Conservation (phyloP, 1,140 invertebrate species). For the Apis florea region DNA sequence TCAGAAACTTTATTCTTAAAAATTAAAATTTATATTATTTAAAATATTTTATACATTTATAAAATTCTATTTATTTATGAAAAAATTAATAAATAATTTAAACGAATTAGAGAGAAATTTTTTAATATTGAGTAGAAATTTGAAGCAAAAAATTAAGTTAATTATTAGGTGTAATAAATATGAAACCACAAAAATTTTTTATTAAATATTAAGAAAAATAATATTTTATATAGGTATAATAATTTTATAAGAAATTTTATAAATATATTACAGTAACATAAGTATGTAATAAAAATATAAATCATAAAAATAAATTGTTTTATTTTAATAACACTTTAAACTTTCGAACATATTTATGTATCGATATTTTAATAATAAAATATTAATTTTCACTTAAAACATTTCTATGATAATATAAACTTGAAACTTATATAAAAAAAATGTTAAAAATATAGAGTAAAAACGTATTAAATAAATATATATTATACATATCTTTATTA, state of each 20-base stretch:
- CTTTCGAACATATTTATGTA: background rate
- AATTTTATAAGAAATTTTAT: background rate
- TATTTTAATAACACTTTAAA: conserved; percentile 1
- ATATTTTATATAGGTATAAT: background rate
- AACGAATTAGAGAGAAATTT: background rate
- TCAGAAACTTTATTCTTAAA: too few species aligned
- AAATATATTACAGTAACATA: background rate
- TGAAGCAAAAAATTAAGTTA: background rate
- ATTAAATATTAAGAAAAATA: background rate
- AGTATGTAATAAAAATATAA: background rate
- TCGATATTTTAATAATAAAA: conserved; percentile 31
- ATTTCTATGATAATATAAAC: too few species aligned
- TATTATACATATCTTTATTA: too few species aligned
- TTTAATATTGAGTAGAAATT: background rate
- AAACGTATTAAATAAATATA: too few species aligned
- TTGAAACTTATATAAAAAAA: too few species aligned
- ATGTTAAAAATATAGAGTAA: too few species aligned
- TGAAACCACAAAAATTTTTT: background rate
- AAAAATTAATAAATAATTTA: background rate
- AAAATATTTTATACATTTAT: background rate
- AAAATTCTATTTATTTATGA: background rate
- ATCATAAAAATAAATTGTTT: background rate
- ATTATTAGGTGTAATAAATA: background rate
- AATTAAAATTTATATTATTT: too few species aligned
- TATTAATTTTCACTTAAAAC: too few species aligned